A percentile compares a stretch with the other conserved stretches of the same genome.
phyloP scores from a whole-genome alignment of 2,888 invertebrate species.

The Petrophora chlorosata region DNA sequence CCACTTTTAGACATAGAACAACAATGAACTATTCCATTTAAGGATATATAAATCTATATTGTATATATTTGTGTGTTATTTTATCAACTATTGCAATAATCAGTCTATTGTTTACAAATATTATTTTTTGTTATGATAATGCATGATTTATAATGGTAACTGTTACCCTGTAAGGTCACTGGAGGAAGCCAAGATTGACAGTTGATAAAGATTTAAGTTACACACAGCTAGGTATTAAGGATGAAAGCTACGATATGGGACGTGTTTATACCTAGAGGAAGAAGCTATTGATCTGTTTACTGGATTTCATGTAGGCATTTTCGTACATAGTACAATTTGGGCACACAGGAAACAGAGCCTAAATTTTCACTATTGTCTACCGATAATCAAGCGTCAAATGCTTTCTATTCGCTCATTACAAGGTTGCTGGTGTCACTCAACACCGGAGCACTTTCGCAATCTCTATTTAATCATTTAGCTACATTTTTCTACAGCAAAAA shows the following conservation, averaged over 20 bases:
- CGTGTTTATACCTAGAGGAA: neutral
- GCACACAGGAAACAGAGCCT: slow-evolving; percentile 58
- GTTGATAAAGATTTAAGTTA: slow-evolving; percentile 8
- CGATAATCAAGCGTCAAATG: slow-evolving; percentile 60
- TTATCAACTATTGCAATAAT: too few species aligned
- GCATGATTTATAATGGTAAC: neutral
- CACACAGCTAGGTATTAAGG: too few species aligned
- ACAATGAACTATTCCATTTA: too few species aligned
- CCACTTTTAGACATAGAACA: too few species aligned
- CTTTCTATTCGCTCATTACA: slow-evolving; percentile 75
- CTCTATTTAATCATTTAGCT: slow-evolving; percentile 67
- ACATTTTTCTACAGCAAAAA: slow-evolving; percentile 65
- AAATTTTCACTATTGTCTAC: slow-evolving; percentile 70
- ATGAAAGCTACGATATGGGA: too few species aligned
- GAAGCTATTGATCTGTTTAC: slow-evolving; percentile 6
- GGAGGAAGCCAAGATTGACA: slow-evolving; percentile 5
- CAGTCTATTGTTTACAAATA: too few species aligned
- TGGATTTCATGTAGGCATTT: slow-evolving; percentile 10
- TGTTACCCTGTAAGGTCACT: slow-evolving; percentile 16
- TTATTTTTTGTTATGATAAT: too few species aligned
- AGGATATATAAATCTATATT: too few species aligned
- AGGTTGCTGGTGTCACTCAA: slow-evolving; percentile 76
- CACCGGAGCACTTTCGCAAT: slow-evolving; percentile 75
- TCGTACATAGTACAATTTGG: slow-evolving; percentile 23
- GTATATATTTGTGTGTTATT: too few species aligned